These are phyloP conservation scores for Saccostrea glomerata DNA, from an alignment of 1,140 invertebrate species.

Conservation along the genomic window DNA sequence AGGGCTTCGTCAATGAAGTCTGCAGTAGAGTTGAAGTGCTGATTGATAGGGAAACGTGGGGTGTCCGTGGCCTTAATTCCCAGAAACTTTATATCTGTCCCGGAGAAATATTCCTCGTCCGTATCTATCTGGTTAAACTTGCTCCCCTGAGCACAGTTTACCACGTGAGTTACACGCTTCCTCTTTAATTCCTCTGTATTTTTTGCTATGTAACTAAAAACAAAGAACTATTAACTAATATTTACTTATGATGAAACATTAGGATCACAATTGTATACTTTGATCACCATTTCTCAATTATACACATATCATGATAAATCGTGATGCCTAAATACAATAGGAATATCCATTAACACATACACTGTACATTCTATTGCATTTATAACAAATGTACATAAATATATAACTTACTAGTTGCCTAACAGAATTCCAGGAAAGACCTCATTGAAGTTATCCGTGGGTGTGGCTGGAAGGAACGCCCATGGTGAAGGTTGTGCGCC, in stretches of 20 bases:
- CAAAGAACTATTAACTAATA: not conserved
- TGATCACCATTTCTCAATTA: too few relatives aligned
- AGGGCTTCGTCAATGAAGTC: slow-evolving; percentile 88
- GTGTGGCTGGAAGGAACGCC: slow-evolving; percentile 42
- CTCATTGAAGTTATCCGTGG: slow-evolving; percentile 54
- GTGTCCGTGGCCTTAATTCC: slow-evolving; percentile 89
- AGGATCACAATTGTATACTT: too few relatives aligned
- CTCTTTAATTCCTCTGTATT: slow-evolving; percentile 71
- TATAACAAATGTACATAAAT: too few relatives aligned
- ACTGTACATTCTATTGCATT: too few relatives aligned
- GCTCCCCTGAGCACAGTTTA: slow-evolving; percentile 78
- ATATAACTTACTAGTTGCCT: slow-evolving; percentile 49
- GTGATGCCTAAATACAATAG: too few relatives aligned
- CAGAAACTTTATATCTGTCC: slow-evolving; percentile 87
- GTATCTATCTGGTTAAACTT: slow-evolving; percentile 76
- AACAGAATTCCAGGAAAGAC: slow-evolving; percentile 52
- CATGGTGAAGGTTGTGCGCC: slow-evolving; percentile 41
- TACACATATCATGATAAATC: too few relatives aligned
- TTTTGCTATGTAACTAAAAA: slow-evolving; percentile 75
- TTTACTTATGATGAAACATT: too few relatives aligned
- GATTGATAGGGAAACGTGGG: slow-evolving; percentile 86
- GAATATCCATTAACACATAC: too few relatives aligned
- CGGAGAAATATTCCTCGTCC: slow-evolving; percentile 83
- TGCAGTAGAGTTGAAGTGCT: slow-evolving; percentile 88
- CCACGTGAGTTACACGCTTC: slow-evolving; percentile 77